A percentile compares a stretch with the other conserved stretches of the same genome.
These are phyloP conservation scores for Elaeidobius kamerunicus DNA, from an alignment of 2,888 invertebrate species.

Conservation along the genomic window DNA sequence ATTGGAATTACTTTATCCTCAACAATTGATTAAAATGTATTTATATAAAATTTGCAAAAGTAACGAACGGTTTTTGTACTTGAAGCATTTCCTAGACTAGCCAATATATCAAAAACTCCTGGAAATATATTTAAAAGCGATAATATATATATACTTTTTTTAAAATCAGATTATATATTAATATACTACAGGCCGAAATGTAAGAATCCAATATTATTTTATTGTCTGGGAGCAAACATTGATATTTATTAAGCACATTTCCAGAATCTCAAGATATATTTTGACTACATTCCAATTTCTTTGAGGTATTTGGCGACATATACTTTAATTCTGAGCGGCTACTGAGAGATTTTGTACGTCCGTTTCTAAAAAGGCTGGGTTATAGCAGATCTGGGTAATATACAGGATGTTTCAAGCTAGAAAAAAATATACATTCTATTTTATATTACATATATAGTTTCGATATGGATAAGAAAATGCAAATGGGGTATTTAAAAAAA, in stretches of 20 bases:
- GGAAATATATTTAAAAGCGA: conserved; percentile 4
- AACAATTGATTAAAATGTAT: conserved; percentile 49
- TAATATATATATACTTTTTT: no score
- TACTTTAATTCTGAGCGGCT: conserved; percentile 39
- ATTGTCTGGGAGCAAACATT: conserved; percentile 9
- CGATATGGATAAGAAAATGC: no score
- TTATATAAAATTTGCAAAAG: conserved; percentile 68
- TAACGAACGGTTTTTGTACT: conserved; percentile 71
- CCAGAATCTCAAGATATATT: conserved; percentile 13
- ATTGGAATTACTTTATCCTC: conserved; percentile 43
- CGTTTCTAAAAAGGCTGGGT: conserved; percentile 45
- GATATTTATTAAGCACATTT: background rate
- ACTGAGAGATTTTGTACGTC: conserved; percentile 45
- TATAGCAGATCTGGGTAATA: conserved; percentile 24
- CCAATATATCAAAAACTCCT: conserved; percentile 33
- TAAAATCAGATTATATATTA: background rate
- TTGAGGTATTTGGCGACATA: conserved; percentile 44
- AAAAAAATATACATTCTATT: no score
- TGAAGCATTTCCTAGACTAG: conserved; percentile 59
- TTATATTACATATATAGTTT: no score
- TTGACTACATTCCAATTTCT: conserved; percentile 31
- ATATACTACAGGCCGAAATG: no score
- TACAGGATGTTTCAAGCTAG: conserved; percentile 18
- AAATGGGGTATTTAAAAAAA: conserved; percentile 3
- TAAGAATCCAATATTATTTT: background rate